Conservation (phyloP, 2,888 invertebrate species). For the Ornithoptera alexandrae region DNA sequence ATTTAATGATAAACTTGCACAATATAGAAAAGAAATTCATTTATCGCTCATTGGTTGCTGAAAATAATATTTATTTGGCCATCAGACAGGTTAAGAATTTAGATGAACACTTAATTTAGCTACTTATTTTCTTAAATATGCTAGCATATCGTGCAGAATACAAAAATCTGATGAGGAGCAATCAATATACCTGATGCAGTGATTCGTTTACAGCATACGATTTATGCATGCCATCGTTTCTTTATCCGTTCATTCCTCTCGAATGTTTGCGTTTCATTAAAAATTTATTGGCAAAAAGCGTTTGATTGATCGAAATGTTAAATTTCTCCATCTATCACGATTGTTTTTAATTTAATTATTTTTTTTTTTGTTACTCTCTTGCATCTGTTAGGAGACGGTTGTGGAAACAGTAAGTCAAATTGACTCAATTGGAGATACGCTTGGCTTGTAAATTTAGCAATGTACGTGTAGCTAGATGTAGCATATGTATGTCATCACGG, state of each 20-base stretch:
- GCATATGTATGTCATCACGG: slow-evolving; percentile 41
- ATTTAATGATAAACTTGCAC: slow-evolving; percentile 20
- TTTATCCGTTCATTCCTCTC: slow-evolving; percentile 28
- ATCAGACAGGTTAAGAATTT: slow-evolving; percentile 22
- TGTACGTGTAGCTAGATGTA: slow-evolving; percentile 53
- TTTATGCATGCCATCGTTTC: slow-evolving; percentile 27
- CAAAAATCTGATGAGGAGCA: not conserved
- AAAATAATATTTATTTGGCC: slow-evolving; percentile 17
- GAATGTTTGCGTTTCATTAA: slow-evolving; percentile 34
- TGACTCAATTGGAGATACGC: slow-evolving; percentile 71
- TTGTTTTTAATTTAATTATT: slow-evolving; percentile 64
- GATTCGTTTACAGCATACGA: slow-evolving; percentile 7
- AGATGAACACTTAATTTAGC: slow-evolving; percentile 14
- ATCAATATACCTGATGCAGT: not conserved
- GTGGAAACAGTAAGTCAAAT: slow-evolving; percentile 79
- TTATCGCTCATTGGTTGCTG: slow-evolving; percentile 23
- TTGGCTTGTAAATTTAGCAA: slow-evolving; percentile 65
- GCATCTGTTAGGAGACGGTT: slow-evolving; percentile 80
- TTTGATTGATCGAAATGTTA: slow-evolving; percentile 40
- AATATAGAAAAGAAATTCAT: slow-evolving; percentile 15
- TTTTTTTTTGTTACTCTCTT: slow-evolving; percentile 73
- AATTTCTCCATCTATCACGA: slow-evolving; percentile 62
- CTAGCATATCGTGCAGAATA: not conserved
- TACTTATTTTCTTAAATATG: slow-evolving; percentile 4
- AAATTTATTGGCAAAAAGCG: slow-evolving; percentile 50